Base-by-base conservation (phyloP, 2,113 vertebrate genomes). In the Polypterus senegalus region DNA sequence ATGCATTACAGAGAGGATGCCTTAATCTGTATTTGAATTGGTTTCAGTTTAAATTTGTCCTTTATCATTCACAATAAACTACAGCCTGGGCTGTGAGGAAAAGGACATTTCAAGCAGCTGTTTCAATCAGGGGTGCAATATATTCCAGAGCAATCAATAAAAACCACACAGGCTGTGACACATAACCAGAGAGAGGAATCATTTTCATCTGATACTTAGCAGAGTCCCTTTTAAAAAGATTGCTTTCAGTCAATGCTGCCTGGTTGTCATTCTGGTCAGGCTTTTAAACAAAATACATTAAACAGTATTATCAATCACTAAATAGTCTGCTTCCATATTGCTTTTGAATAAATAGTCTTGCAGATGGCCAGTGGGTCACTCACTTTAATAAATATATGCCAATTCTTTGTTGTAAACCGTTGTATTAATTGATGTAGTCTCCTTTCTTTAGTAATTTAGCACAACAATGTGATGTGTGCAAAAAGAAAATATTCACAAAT, bases 171-270 rank as follows among this genome's bases (percentile, higher is more conserved):
- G 79, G 77, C 84, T 81, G 82, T 87, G 89, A 92, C 85, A 92
- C 87, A 86, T 80, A 87, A 78, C 85, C 86, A 86, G 85, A 85
- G 80, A 83, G 83, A 83, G 74, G 86, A 85, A 89, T 89, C 75
- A 87, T 90, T 89, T 92, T 88, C 85, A 79, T 93, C 83, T 89
- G 87, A 92, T 91, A 89, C 83, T 90, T 89, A 91, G 87, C 80
- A 87, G 78, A 82, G 88, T 81, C 81, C 85, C 85, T 91, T 91
- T 93, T 90, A 94, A 93, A 94, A 84, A 90, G 89, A 93, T 95
- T 92, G 88, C 85, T 89, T 92, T 86, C 85, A 82, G 86, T 89
- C 86, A 91, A 80, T 86, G 84, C 86, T 88, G 87, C 82, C 79
- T 76, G 79, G 81, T 88, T 88, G 88, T 92, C 88, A 87, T 90